Evolutionary conservation across 2,113 vertebrate species (phyloP).

Genomic region (Gallinago jamesoni): DNA sequence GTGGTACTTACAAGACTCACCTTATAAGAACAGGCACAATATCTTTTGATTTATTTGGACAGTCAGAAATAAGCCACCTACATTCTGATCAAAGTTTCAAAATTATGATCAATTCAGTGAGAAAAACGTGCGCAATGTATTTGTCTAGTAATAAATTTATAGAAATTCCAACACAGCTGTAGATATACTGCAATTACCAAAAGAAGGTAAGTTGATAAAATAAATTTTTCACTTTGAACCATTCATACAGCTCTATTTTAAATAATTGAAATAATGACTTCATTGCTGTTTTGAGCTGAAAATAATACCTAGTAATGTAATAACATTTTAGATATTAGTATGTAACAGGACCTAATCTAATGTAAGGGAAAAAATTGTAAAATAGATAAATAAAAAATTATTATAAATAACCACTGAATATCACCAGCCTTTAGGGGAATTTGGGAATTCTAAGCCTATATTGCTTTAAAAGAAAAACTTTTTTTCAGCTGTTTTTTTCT

Average conservation of each 20-base stretch:
- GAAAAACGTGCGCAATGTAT: not conserved
- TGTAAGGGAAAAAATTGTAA: not conserved
- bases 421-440: not conserved
- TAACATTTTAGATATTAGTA: conserved; percentile 38
- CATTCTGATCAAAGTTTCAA: not conserved
- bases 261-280: conserved; percentile 59
- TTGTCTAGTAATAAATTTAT: not conserved
- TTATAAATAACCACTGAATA: not conserved
- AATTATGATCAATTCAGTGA: not conserved
- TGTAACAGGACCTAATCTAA: conserved; percentile 54
- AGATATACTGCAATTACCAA: not conserved
- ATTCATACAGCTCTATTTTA: not conserved
- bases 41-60: not conserved
- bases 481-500: not conserved
- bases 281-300: conserved; percentile 49
- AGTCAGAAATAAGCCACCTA: not conserved
- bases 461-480: not conserved
- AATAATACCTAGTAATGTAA: conserved; percentile 55
- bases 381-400: not conserved
- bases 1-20: not conserved
- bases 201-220: not conserved
- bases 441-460: not conserved
- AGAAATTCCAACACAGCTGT: not conserved
- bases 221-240: not conserved
- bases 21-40: not conserved